phyloP scores from a whole-genome alignment of 2,888 invertebrate species.

The Furcula furcula region DNA sequence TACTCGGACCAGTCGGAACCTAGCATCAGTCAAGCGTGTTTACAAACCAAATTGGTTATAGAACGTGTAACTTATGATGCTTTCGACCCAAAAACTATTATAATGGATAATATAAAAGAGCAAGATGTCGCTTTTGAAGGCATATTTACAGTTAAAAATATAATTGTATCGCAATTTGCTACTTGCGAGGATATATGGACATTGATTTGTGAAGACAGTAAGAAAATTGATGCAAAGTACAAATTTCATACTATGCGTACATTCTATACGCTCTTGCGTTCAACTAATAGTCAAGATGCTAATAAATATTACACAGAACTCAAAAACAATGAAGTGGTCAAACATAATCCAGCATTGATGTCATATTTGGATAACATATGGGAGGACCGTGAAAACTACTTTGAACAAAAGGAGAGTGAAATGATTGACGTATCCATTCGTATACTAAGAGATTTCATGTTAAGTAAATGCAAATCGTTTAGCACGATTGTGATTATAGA shows the following conservation, averaged over 20 bases:
- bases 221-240: conserved; percentile 7
- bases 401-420: conserved; percentile 5
- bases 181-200: conserved; percentile 18
- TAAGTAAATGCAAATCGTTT: conserved; percentile 28
- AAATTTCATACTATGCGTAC: conserved; percentile 11
- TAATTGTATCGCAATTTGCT: conserved; percentile 10
- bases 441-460: conserved; percentile 16
- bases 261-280: conserved; percentile 11
- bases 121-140: conserved; percentile 20
- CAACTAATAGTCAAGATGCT: conserved; percentile 5
- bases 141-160: conserved; percentile 23
- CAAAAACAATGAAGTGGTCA: conserved; percentile 1
- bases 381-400: conserved; percentile 5
- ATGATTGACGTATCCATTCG: conserved; percentile 14
- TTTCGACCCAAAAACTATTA: conserved; percentile 34
- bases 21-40: conserved; percentile 29
- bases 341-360: conserved; percentile 6
- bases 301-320: conserved; percentile 9
- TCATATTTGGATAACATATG: conserved; percentile 12
- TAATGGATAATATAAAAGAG: conserved; percentile 23
- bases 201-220: conserved; percentile 14
- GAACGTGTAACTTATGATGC: conserved; percentile 17
- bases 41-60: conserved; percentile 25
- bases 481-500: conserved; percentile 34
- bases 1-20: conserved; percentile 22